Evolutionary conservation across 2,797 vertebrate species (phyloP), one percentile per base, ranked within the genome.

Genomic region (Cryptoblepharus egeriae): DNA sequence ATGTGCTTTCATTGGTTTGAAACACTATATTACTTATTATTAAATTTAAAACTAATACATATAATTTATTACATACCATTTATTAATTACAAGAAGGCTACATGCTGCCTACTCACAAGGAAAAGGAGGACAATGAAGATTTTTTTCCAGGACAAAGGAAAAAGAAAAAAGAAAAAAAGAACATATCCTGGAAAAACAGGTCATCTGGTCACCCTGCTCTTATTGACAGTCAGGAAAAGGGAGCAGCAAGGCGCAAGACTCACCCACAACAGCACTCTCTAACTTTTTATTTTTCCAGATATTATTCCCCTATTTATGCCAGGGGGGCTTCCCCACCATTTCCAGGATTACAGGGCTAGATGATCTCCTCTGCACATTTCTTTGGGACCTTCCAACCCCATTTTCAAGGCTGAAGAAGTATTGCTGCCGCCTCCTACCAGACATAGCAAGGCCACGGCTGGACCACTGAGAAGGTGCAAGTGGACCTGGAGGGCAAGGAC

Each of bases 321-420:
- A 88, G 76, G 88, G 84, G 67, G 45, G 67, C 91, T 89, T 83
- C 85, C 85, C 92, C 93, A 91, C 85, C 91, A 80, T 55, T 89
- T 83, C 81, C 87, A 75, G 88, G 91, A 88, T 90, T 83, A 92
- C 93, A 94, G 93, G 80, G 71, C 86, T 75, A 78, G 81, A 83
- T 49, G 84, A 87, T 84, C 88, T 92, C 35, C 39, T 79, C 83
- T 83, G 85, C 61, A 89, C 81, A 85, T 87, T 68, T 80, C 42
- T 65, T 82, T 89, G 77, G 74, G 91, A 86, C 76, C 77, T 64
- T 89, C 91, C 88, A 90, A 91, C 90, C 89, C 84, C 88, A 89
- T 88, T 75, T 80, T 84, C 83, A 83, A 91, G 90, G 85, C 92
- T 88, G 83, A 87, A 92, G 88, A 93, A 94, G 91, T 90, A 92